A percentile compares a stretch with the other conserved stretches of the same genome.
phyloP scores from a whole-genome alignment of 2,797 vertebrate genomes.

The Rhabdophis nuchalis region DNA sequence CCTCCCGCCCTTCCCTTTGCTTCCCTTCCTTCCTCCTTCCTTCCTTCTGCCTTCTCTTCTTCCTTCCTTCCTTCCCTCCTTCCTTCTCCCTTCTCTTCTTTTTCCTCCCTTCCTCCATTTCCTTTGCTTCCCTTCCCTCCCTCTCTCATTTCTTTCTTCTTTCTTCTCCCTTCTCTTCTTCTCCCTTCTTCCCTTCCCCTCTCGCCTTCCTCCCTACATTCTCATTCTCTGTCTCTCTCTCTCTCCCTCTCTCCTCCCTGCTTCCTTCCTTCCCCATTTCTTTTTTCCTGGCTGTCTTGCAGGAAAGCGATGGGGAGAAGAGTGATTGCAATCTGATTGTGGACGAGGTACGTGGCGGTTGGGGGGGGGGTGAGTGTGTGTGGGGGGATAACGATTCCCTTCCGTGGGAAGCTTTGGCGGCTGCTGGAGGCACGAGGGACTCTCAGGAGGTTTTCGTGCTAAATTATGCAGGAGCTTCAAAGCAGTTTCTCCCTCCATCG shows the following conservation, averaged over 20 bases:
- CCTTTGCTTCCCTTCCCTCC: too few species aligned
- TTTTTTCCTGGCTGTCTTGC: background rate
- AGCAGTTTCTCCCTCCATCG: background rate
- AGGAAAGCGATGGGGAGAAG: constrained; percentile 88
- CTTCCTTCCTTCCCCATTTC: background rate
- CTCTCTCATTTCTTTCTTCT: too few species aligned
- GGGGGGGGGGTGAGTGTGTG: too few species aligned
- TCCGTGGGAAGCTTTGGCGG: background rate
- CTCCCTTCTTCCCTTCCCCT: background rate
- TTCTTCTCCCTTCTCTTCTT: too few species aligned
- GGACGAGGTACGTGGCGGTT: constrained; percentile 76
- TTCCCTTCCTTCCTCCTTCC: accelerated
- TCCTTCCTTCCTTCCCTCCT: accelerated
- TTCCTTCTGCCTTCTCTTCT: accelerated
- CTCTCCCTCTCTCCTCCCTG: too few species aligned
- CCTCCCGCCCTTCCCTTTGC: accelerated
- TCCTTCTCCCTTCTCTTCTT: too few species aligned
- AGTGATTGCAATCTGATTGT: constrained; percentile 87
- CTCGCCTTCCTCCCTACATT: too few species aligned
- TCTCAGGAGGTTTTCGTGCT: background rate
- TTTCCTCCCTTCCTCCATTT: too few species aligned
- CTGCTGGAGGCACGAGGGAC: accelerated
- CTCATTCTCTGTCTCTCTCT: too few species aligned
- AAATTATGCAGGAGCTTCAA: constrained; percentile 1
- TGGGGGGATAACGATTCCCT: background rate